Conservation (phyloP, 2,888 invertebrate genomes). For the Drosophila dives region DNA sequence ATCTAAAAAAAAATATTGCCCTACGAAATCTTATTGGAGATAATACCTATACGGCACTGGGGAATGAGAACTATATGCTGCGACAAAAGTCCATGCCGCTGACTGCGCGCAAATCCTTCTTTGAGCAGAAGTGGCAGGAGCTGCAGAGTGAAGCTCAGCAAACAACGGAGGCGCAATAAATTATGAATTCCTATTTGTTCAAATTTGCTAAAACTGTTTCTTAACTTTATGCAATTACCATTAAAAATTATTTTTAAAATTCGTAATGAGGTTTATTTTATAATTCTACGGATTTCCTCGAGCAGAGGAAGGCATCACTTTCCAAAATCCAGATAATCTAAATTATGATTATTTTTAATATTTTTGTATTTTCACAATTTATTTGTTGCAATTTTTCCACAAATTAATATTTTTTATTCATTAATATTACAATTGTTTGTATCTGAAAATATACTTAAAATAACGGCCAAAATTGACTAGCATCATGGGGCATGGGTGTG, state of each 20-base stretch:
- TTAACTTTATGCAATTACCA: neutral
- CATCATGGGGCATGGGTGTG: conserved; percentile 1
- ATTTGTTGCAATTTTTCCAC: too few species aligned
- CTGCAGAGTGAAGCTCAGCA: conserved; percentile 40
- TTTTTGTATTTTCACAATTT: too few species aligned
- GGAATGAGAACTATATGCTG: conserved; percentile 89
- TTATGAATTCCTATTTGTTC: neutral
- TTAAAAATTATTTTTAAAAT: neutral
- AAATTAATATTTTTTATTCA: neutral
- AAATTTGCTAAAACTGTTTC: neutral
- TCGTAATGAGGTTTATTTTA: neutral
- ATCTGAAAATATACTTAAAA: neutral
- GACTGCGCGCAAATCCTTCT: conserved; percentile 88
- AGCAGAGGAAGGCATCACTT: neutral
- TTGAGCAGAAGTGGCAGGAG: conserved; percentile 86
- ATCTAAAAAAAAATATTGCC: conserved; percentile 90
- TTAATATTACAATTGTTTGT: neutral
- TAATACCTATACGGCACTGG: conserved; percentile 87
- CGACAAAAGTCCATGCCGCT: conserved; percentile 89
- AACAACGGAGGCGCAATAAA: conserved; percentile 35
- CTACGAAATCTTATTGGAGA: conserved; percentile 86
- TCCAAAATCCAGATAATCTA: neutral
- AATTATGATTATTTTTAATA: neutral
- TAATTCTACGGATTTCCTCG: neutral
- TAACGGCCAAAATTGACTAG: conserved; percentile 6